Evolutionary conservation across 2,888 invertebrate species (phyloP), one percentile per base, ranked within the genome.

Genomic region (Podotricha telesiphe): DNA sequence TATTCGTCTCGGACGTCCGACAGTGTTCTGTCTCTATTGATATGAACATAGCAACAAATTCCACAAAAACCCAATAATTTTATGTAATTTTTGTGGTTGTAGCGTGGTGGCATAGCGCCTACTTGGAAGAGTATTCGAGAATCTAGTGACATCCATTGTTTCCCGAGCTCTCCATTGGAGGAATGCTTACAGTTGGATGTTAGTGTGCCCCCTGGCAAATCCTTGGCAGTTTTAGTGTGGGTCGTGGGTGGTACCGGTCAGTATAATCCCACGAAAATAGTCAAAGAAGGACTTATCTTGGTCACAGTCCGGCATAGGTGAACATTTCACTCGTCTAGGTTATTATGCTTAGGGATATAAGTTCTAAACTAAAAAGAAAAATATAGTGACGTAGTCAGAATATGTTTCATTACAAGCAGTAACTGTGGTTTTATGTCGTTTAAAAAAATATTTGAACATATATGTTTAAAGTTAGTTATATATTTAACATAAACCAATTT

Each of bases 171-270:
- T 0, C 63, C 75, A 81, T 91, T 53, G 61, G 95, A 95, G 72
- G 95, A 95, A 73, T 96, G 96, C 76, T 87, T 96, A 0, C 94
- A 94, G 73, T 82, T 96, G 65, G 96, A 95, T 75, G 94, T 96
- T 4, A 94, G 95, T 79, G 91, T 93, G 5, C 95, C 95, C 67
- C 76, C 84, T 2, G 76, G 78, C 64, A 47, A 61, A 1, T 77
- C 75, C 6, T 83, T 85, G 83, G 87, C 92, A 0, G 88, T 91
- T 11, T 76, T 92, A 22, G 89, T 85, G 15, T 93, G 92, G 92
- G 79, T 91, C 8, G 79, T 82, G 8, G 87, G 86, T 7, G 83
- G 84, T 15, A 80, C 78, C 45, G 87, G 84, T 0, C 75, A 73
- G 3, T 89, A 86, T 69, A 73, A 83, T 67, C 86, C 91, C 0